Percentiles rank a stretch among this genome's conserved stretches.
These are phyloP conservation scores for Heliconius melpomene DNA, from an alignment of 1,140 invertebrate genomes.

Conservation along the genomic window DNA sequence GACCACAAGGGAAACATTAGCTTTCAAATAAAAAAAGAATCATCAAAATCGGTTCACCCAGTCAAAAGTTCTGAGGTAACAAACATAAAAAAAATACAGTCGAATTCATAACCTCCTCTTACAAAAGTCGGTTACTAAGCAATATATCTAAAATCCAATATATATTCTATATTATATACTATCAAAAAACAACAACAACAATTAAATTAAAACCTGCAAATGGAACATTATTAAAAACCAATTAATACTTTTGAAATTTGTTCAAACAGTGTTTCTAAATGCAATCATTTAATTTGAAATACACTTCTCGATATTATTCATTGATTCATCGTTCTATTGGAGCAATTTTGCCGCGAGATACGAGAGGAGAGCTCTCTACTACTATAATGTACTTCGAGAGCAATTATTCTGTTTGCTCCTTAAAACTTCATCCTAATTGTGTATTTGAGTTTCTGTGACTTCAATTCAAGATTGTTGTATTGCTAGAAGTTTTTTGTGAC, in stretches of 20 bases:
- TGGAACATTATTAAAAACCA: not conserved
- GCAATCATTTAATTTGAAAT: constrained; percentile 4
- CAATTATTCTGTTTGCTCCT: constrained; percentile 3
- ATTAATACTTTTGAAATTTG: not conserved
- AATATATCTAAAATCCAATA: too few species aligned
- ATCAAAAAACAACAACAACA: not conserved
- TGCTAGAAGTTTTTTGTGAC: not conserved
- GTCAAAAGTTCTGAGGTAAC: too few species aligned
- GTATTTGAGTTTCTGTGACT: not conserved
- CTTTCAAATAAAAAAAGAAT: too few species aligned
- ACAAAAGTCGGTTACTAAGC: too few species aligned
- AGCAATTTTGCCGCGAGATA: constrained; percentile 3
- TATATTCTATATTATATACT: too few species aligned
- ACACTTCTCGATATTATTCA: not conserved
- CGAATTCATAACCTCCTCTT: too few species aligned
- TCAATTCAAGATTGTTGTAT: not conserved
- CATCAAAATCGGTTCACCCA: too few species aligned
- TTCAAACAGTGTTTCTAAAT: not conserved
- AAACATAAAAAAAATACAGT: too few species aligned
- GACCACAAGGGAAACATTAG: too few species aligned
- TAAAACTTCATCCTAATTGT: not conserved
- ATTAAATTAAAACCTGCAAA: not conserved
- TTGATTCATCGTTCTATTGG: constrained; percentile 3
- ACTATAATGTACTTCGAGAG: not conserved
- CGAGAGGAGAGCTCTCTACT: not conserved